phyloP scores from a whole-genome alignment of 2,888 invertebrate species.

The Scaptodrosophila latifasciaeformis region DNA sequence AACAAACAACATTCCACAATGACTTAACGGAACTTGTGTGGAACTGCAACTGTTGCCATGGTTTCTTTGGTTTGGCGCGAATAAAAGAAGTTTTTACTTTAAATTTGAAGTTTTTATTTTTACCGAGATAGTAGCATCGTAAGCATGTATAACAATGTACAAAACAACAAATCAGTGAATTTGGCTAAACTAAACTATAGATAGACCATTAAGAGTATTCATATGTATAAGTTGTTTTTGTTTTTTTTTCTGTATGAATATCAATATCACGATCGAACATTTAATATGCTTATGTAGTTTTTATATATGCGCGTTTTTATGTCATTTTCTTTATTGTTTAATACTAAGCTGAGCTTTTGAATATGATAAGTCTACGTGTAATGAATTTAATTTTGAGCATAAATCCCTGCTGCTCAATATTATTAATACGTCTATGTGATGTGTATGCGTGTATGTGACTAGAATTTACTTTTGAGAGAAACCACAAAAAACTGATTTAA shows the following conservation, averaged over 20 bases:
- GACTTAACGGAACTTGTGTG: too few species aligned
- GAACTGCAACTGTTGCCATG: neutral
- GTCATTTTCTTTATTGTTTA: constrained; percentile 12
- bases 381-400: constrained; percentile 29
- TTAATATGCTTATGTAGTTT: constrained; percentile 32
- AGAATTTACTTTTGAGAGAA: constrained; percentile 51
- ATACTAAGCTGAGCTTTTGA: constrained; percentile 40
- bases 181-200: constrained; percentile 56
- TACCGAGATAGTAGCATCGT: constrained; percentile 33
- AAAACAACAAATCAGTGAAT: constrained; percentile 62
- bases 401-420: constrained; percentile 25
- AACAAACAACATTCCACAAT: too few species aligned
- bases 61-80: too few species aligned
- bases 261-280: constrained; percentile 45
- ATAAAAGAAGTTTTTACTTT: constrained; percentile 8
- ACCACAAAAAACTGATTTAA: constrained; percentile 53
- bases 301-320: constrained; percentile 22
- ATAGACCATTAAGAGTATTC: constrained; percentile 9
- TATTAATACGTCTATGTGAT: constrained; percentile 24
- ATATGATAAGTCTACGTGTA: constrained; percentile 28
- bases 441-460: constrained; percentile 15
- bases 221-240: constrained; percentile 22
- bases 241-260: constrained; percentile 29
- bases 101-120: constrained; percentile 22
- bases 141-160: constrained; percentile 65